phyloP scores from a whole-genome alignment of 2,797 vertebrate genomes.

The Helicolenus hilgendorfi region DNA sequence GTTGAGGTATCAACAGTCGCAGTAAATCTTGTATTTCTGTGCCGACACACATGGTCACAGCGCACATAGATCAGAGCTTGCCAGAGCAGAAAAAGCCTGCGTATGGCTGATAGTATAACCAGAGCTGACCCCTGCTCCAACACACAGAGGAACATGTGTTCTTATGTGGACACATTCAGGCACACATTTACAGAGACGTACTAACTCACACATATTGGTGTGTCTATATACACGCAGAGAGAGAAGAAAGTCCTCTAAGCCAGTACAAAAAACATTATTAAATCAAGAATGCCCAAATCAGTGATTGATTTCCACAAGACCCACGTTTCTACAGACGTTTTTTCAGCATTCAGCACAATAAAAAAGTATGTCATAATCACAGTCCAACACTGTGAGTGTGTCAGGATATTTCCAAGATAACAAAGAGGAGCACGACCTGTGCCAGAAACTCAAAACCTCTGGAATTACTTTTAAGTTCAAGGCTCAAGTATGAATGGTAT shows the following conservation, averaged over 20 bases:
- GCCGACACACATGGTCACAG: slow-evolving; percentile 57
- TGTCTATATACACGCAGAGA: neutral
- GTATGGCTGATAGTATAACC: slow-evolving; percentile 45
- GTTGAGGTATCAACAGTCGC: slow-evolving; percentile 24
- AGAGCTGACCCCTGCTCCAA: slow-evolving; percentile 3
- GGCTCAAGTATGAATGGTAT: neutral
- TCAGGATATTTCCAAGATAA: neutral
- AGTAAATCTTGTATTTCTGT: slow-evolving; percentile 69
- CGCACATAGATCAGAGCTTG: slow-evolving; percentile 45
- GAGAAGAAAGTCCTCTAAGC: neutral
- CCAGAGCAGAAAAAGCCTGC: slow-evolving; percentile 64
- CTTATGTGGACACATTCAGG: neutral
- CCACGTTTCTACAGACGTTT: neutral
- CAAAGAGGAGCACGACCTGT: neutral
- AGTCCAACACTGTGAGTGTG: neutral
- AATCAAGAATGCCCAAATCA: slow-evolving; percentile 4
- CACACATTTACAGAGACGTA: neutral
- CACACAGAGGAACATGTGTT: slow-evolving; percentile 6
- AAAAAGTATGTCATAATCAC: slow-evolving; percentile 3
- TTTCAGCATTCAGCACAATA: slow-evolving; percentile 2
- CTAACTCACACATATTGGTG: neutral
- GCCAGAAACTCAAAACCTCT: slow-evolving; percentile 17
- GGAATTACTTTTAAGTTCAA: neutral
- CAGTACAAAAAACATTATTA: neutral
- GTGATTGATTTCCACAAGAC: neutral